phyloP scores from a whole-genome alignment of 2,113 vertebrate genomes.

The Ursus arctos region DNA sequence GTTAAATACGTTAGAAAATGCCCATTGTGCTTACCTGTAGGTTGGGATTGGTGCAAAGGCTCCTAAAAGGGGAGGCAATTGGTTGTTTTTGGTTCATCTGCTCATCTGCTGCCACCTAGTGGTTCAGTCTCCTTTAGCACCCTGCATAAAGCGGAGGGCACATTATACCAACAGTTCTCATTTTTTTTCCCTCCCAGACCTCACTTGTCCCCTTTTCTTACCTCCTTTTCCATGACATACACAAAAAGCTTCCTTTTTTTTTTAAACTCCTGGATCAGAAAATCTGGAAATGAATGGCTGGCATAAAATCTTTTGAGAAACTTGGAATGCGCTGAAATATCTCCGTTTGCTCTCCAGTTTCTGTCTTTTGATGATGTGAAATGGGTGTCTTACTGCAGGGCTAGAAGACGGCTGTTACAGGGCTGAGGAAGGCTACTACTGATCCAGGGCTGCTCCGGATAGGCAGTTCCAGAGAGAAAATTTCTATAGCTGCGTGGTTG shows the following conservation, averaged over 20 bases:
- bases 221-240: neutral
- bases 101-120: conserved; percentile 83
- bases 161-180: neutral
- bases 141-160: neutral
- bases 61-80: conserved; percentile 35
- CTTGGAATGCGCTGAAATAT: neutral
- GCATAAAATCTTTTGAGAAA: neutral
- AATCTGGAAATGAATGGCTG: conserved; percentile 22
- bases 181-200: neutral
- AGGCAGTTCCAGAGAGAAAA: neutral
- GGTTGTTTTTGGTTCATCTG: conserved; percentile 69
- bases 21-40: conserved; percentile 50
- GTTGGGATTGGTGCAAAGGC: conserved; percentile 45
- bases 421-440: neutral
- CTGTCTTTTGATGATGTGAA: neutral
- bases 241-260: neutral
- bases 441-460: neutral
- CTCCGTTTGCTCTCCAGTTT: neutral
- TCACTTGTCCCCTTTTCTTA: neutral
- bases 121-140: conserved; percentile 63
- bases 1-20: neutral
- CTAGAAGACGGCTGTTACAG: neutral
- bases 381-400: neutral
- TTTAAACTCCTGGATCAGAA: neutral
- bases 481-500: neutral